Evolutionary conservation across 1,140 invertebrate genomes (phyloP), one percentile per base, ranked within the genome.

Genomic region (Nasonia longicornis): DNA sequence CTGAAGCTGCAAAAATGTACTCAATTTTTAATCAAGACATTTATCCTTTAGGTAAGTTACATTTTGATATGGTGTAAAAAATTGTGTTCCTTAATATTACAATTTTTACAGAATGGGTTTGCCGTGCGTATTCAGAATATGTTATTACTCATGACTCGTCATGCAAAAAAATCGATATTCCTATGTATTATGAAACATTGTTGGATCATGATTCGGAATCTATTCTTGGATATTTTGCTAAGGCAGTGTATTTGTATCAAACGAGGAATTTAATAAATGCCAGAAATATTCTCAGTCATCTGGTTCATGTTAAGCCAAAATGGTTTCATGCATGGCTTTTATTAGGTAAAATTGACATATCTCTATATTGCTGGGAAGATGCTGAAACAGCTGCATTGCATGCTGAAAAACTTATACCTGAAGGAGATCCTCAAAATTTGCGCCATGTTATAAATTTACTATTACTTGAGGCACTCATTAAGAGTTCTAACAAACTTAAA

Each of bases 341-440:
- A 29, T 85, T 92, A 6, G 85, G 87, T 52, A 91, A 92, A 86
- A 92, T 93, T 84, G 91, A 92, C 85, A 85, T 91, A 3, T 91
- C 88, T 86, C 86, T 95, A 8, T 90, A 92, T 83, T 93, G 93
- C 85, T 94, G 92, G 91, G 85, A 91, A 42, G 91, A 94, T 69
- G 90, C 92, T 42, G 92, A 93, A 85, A 91, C 90, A 84, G 88
- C 92, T 79, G 89, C 91, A 26, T 86, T 86, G 77, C 90, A 92
- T 83, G 87, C 89, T 29, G 71, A 88, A n/a, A 85, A 89, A 85
- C 70, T 89, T 29, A 77, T 89, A 16, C 83, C 87, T 14, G 69
- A 75, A 4, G 79, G 78, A 79, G 85, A 84, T 72, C 84, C 88
- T 79, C 73, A 85, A 35, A 80, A 77, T 42, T 81, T 90, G 26